Conservation (phyloP, 2,797 vertebrate genomes). For the Gymnocypris eckloni region DNA sequence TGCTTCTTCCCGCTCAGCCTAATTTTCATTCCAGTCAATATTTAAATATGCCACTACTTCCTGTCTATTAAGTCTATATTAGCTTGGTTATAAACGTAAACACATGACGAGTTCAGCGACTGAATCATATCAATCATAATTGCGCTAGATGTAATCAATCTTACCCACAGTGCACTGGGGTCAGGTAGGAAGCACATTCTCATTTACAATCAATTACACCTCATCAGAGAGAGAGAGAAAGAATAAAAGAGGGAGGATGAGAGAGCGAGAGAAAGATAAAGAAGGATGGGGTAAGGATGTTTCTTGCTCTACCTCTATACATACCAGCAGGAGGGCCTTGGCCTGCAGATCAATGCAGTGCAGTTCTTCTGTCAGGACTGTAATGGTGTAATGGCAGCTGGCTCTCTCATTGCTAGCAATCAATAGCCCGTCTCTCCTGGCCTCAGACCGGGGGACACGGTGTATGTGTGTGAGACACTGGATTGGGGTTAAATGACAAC, state of each 20-base stretch:
- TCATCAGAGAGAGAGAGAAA: conserved; percentile 83
- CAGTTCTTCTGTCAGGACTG: conserved; percentile 90
- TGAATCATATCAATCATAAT: conserved; percentile 95
- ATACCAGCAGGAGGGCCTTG: conserved; percentile 86
- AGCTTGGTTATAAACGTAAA: conserved; percentile 65
- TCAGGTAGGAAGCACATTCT: conserved; percentile 89
- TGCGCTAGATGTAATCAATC: conserved; percentile 92
- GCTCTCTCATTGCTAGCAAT: conserved; percentile 82
- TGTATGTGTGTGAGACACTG: conserved; percentile 30
- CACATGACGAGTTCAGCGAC: conserved; percentile 80
- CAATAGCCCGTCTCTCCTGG: conserved; percentile 84
- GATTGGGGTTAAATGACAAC: conserved; percentile 71
- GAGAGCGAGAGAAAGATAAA: conserved; percentile 23
- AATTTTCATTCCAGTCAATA: neutral
- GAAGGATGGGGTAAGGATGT: conserved; percentile 46
- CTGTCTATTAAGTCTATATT: neutral
- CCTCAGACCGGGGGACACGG: conserved; percentile 73
- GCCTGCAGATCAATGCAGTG: conserved; percentile 84
- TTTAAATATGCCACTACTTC: neutral
- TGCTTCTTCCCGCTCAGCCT: neutral
- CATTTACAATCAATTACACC: conserved; percentile 95
- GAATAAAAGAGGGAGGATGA: conserved; percentile 29
- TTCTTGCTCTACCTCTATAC: conserved; percentile 82
- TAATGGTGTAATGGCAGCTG: conserved; percentile 86
- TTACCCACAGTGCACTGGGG: conserved; percentile 87